Conservation (phyloP, 1,140 invertebrate genomes). For the Caligus rogercresseyi region DNA sequence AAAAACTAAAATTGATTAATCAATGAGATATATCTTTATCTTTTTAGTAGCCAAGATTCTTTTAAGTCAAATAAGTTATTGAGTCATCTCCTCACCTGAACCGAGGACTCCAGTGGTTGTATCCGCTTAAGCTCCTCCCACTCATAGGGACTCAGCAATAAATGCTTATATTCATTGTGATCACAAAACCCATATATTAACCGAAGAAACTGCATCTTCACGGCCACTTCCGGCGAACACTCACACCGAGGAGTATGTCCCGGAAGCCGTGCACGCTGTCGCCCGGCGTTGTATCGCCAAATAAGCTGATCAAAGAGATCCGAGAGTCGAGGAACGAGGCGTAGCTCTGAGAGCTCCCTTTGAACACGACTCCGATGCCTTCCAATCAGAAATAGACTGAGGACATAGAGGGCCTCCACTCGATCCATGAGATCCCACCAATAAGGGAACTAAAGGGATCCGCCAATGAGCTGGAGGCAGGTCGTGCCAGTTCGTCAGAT, state of each 20-base stretch:
- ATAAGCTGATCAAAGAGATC: constrained; percentile 22
- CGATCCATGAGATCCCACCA: constrained; percentile 3
- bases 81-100: too few relatives aligned
- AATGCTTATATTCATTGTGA: constrained; percentile 23
- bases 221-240: constrained; percentile 22
- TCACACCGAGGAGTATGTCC: constrained; percentile 22
- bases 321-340: constrained; percentile 21
- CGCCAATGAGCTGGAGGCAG: neutral
- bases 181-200: constrained; percentile 23
- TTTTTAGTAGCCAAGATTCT: too few relatives aligned
- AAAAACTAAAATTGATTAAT: too few relatives aligned
- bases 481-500: constrained; percentile 4
- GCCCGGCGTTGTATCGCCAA: constrained; percentile 22
- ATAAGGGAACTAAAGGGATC: constrained; percentile 2
- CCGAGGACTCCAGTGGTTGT: neutral
- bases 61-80: too few relatives aligned
- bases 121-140: constrained; percentile 18
- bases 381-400: constrained; percentile 22
- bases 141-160: constrained; percentile 21
- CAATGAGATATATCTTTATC: too few relatives aligned
- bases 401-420: constrained; percentile 21
- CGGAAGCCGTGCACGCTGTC: constrained; percentile 21
- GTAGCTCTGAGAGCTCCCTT: constrained; percentile 19
- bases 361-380: constrained; percentile 22
- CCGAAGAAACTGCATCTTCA: constrained; percentile 23